These are phyloP conservation scores for Branchellion lobata DNA, from an alignment of 2,888 invertebrate genomes.

Conservation along the genomic window DNA sequence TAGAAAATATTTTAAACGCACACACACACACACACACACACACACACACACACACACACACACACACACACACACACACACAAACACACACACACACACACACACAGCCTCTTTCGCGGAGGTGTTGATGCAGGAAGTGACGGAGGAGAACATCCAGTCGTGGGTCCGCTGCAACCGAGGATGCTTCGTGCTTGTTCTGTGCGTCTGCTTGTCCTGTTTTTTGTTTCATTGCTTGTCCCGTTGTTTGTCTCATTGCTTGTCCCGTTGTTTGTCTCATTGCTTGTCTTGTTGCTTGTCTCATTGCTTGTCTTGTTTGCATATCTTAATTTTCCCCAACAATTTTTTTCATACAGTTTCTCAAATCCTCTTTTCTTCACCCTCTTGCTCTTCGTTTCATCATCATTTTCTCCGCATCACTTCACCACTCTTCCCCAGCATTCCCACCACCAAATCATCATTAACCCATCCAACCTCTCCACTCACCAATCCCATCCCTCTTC, in stretches of 20 bases:
- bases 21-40: no score
- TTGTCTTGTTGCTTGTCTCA: no score
- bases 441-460: no score
- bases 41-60: no score
- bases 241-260: no score
- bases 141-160: conserved; percentile 57
- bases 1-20: no score
- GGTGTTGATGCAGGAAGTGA: conserved; percentile 56
- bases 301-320: not conserved
- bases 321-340: not conserved
- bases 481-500: no score
- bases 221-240: no score
- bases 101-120: conserved; percentile 59
- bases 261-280: no score
- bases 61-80: no score
- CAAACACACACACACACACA: not conserved
- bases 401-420: conserved; percentile 41
- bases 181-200: conserved; percentile 57
- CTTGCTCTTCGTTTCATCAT: conserved; percentile 30
- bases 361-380: conserved; percentile 41
- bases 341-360: no score
- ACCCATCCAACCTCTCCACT: no score
- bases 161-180: conserved; percentile 62
- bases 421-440: conserved; percentile 4
- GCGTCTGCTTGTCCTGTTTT: conserved; percentile 45